Evolutionary conservation across 1,140 invertebrate genomes (phyloP), one percentile per base, ranked within the genome.

Genomic region (Bombus sibiricus): DNA sequence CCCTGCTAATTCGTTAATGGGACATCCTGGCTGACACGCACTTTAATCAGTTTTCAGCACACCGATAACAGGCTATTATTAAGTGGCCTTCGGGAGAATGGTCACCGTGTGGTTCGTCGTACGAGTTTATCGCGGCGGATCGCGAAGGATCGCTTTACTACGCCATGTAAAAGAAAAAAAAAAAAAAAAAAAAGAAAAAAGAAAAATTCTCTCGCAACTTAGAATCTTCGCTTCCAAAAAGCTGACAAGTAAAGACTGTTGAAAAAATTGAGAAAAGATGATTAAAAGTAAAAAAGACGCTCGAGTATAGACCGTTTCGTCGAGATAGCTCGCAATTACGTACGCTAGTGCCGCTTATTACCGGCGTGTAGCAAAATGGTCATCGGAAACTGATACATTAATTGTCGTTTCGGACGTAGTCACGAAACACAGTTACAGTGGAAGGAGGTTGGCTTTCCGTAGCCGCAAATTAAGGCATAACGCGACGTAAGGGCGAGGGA

Each of bases 1-100:
- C 69, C 88, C 81, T 78, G 88, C 81, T 87, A 90, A 90, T 90
- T 89, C 83, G 89, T 90, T 90, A 90, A 90, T 90, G 88, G 85
- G 85, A 90, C 74, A 90, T 90, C 89, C 89, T 90, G 89, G 57
- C 73, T 79, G 73, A 15, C 53, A 81, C 34, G 89, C 59, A 81
- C 87, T 89, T 89, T 90, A 89, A 90, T 90, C 89, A 90, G 77
- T 85, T 81, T 90, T 81, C 68, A 81, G 68, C 69, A 66, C 34
- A 80, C 66, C 74, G 89, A 90, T 90, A 90, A 83, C 53, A 59
- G 6, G 85, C 81, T 90, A 90, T 90, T 90, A 87, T 90, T 90
- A 90, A 82, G 76, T 78, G 89, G 86, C 89, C 88, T 89, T 85
- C 88, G 47, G 41, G 73, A 72, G 83, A 83, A 89, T 80, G 47